A percentile compares a stretch with the other conserved stretches of the same genome.
These are phyloP conservation scores for rat (Rattus norvegicus) DNA, from an alignment of 2,113 vertebrate genomes.

Conservation along the genomic window GRCr8 NC_086019.1:45937001-45937500, in stretches of 20 bases:
- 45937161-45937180: constrained; percentile 99
- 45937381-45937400: not conserved
- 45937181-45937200: constrained; percentile 96
- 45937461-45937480: not conserved
- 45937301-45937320: not conserved
- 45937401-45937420: not conserved
- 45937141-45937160: constrained; percentile 97
- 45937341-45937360: not conserved
- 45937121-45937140: constrained; percentile 96
- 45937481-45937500: not conserved
- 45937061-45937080: not conserved
- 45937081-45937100: not conserved
- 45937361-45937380: not conserved
- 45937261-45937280: not conserved
- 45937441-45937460: not conserved
- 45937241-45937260: not conserved
- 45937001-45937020: not conserved
- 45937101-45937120: not conserved
- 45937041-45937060: not conserved
- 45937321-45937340: not conserved
- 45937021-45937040: not conserved
- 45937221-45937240: constrained; percentile 75
- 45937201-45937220: constrained; percentile 96
- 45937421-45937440: not conserved
- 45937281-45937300: not conserved